Evolutionary conservation across 2,888 invertebrate genomes (phyloP).

Genomic region (Actias luna): DNA sequence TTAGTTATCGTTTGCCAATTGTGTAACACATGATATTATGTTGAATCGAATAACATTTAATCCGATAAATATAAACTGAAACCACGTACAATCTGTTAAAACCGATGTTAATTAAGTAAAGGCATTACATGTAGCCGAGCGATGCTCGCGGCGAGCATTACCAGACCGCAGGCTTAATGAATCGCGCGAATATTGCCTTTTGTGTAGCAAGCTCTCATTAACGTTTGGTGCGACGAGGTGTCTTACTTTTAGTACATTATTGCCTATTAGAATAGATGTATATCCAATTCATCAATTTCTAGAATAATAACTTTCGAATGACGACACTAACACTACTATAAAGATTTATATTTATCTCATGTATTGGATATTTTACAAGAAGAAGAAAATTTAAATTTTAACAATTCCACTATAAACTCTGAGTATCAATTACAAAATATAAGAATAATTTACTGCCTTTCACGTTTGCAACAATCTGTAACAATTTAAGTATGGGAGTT

Average conservation of each 20-base stretch:
- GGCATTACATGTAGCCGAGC: constrained; percentile 26
- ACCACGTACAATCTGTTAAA: constrained; percentile 25
- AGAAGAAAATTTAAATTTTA: too few relatives aligned
- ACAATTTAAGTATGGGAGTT: constrained; percentile 24
- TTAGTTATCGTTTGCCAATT: too few relatives aligned
- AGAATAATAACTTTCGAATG: not conserved
- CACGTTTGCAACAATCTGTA: constrained; percentile 30
- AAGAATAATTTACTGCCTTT: not conserved
- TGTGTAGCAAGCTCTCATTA: constrained; percentile 21
- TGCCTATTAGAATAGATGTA: constrained; percentile 1
- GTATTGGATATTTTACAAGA: too few relatives aligned
- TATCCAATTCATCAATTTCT: not conserved
- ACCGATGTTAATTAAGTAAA: constrained; percentile 33
- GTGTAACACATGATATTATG: not conserved
- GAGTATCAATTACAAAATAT: constrained; percentile 4
- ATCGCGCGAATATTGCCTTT: constrained; percentile 23
- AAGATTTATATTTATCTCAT: too few relatives aligned
- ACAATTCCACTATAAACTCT: too few relatives aligned
- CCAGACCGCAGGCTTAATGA: constrained; percentile 23
- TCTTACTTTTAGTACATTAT: constrained; percentile 8
- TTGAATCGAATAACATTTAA: constrained; percentile 8
- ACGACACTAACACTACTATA: not conserved
- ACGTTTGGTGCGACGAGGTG: constrained; percentile 9
- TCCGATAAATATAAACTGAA: constrained; percentile 15
- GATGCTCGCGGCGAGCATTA: constrained; percentile 19